Base-by-base conservation (phyloP, 2,113 vertebrate species). In the Grus americana region DNA sequence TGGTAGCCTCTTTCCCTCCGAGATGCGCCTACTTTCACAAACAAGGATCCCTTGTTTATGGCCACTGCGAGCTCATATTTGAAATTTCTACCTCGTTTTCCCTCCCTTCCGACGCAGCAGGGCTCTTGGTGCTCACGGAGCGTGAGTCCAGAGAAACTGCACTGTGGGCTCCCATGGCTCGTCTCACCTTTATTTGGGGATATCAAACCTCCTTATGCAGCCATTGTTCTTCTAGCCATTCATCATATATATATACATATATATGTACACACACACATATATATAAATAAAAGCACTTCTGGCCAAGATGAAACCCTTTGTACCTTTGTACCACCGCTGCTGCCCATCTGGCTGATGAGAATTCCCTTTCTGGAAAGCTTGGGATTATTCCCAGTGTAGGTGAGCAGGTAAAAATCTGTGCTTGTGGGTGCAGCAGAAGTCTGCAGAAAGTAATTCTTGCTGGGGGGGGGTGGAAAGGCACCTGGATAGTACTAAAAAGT, bases 21-120 rank as follows among this genome's bases (percentile, higher is more conserved):
- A 79, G 74, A 23, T 1, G 1, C 52, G 23, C 34, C 47, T 38
- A 26, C 9, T 3, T 15, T 66, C 58, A 40, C 47, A 26, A 32
- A 29, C 52, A 81, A 32, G 24, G 34, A 36, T 26, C 27, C 50
- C 32, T 70, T 50, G 23, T 11, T 47, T n/a, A 10, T 10, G 46
- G 58, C 36, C 32, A 12, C 10, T 36, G 40, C 0, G 2, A 62
- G 34, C 12, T 58, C 34, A 26, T 5, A 24, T 42, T 19, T 74
- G 47, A 58, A 24, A 7, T 38, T 21, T 8, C 4, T 19, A 0
- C 12, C 49, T 54, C 2, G 0, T 4, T 17, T 20, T 27, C 5
- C 15, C 8, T 44, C 6, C 24, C 7, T 42, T 58, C 0, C 1
- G 32, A n/a, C 66, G 46, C 12, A 40, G 57, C 30, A 4, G 34